phyloP scores from a whole-genome alignment of 2,797 vertebrate genomes.

The Sebastes diploproa region DNA sequence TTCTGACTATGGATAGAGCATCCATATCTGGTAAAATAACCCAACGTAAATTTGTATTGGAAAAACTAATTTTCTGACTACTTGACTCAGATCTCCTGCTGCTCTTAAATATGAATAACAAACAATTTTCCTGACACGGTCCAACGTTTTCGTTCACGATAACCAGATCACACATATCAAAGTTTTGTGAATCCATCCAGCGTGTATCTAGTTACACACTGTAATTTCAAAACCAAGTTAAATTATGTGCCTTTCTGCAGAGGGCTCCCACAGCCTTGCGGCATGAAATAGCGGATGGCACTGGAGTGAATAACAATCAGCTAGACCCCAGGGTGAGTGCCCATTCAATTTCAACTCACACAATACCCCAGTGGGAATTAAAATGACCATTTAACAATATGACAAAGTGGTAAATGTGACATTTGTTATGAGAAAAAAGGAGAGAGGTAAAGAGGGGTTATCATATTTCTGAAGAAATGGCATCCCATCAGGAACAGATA shows the following conservation, averaged over 20 bases:
- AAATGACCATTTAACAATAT: slow-evolving; percentile 51
- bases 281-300: slow-evolving; percentile 38
- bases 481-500: not conserved
- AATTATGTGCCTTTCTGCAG: slow-evolving; percentile 37
- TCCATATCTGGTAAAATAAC: not conserved
- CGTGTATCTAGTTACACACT: slow-evolving; percentile 1
- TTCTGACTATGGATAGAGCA: not conserved
- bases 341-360: slow-evolving; percentile 52
- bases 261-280: slow-evolving; percentile 28
- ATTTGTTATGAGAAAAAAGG: not conserved
- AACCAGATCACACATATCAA: not conserved
- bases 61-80: not conserved
- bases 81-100: not conserved
- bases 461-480: slow-evolving; percentile 9
- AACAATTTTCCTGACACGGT: not conserved
- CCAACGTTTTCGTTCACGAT: not conserved
- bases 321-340: slow-evolving; percentile 33
- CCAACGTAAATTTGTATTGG: not conserved
- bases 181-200: not conserved
- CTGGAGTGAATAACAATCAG: slow-evolving; percentile 55
- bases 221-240: slow-evolving; percentile 21
- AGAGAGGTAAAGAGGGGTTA: not conserved
- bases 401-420: slow-evolving; percentile 23
- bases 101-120: not conserved
- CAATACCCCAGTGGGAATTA: slow-evolving; percentile 43